phyloP scores from a whole-genome alignment of 2,113 vertebrate species.

The Plectropomus leopardus region DNA sequence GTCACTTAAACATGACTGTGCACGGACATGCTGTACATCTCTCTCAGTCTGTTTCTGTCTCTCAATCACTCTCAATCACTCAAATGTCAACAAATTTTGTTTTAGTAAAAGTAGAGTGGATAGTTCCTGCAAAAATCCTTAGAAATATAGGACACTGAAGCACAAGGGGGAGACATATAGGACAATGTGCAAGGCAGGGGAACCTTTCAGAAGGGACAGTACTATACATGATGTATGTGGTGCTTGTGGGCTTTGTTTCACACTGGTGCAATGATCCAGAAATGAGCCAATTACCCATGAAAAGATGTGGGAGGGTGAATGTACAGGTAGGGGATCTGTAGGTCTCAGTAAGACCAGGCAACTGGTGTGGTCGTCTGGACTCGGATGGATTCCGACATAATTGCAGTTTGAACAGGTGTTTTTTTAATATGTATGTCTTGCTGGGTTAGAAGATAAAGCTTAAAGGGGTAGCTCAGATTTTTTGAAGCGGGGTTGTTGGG shows the following conservation, averaged over 20 bases:
- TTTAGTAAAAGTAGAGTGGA: neutral
- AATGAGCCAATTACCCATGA: conserved; percentile 76
- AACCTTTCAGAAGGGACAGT: conserved; percentile 45
- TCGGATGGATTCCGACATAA: neutral
- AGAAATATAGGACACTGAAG: conserved; percentile 13
- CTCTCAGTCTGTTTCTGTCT: neutral
- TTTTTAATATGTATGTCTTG: conserved; percentile 8
- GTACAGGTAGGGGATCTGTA: conserved; percentile 42
- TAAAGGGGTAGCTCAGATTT: no score
- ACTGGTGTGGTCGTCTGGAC: neutral
- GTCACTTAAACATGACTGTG: conserved; percentile 36
- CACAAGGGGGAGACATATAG: neutral
- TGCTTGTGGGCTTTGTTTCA: conserved; percentile 65
- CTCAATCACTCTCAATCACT: neutral
- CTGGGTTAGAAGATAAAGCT: conserved; percentile 4
- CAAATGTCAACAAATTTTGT: neutral
- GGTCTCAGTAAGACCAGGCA: conserved; percentile 12
- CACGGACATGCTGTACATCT: conserved; percentile 25
- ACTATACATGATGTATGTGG: conserved; percentile 61
- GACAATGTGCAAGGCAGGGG: conserved; percentile 6
- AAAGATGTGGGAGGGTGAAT: conserved; percentile 16
- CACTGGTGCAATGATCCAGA: conserved; percentile 64
- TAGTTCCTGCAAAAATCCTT: neutral
- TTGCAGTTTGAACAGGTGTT: conserved; percentile 1
- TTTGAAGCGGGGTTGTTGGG: no score